Evolutionary conservation across 2,888 invertebrate genomes (phyloP), one percentile per base, ranked within the genome.

Genomic region (Crocallis elinguaria): DNA sequence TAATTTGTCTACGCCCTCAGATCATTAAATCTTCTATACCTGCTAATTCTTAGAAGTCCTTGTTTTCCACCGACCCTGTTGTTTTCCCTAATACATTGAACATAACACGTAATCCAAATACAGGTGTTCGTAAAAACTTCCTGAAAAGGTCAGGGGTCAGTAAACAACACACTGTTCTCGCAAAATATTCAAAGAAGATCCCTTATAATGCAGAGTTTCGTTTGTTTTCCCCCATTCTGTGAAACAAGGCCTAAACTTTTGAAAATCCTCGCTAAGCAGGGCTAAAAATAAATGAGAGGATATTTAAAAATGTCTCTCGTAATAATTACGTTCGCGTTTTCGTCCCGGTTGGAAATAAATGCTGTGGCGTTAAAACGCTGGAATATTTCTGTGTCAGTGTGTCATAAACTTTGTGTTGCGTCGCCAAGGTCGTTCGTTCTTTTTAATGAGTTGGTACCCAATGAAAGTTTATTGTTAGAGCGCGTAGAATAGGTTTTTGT

Each of bases 351-450:
- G 16, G 59, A 75, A 77, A 75, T 73, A 73, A 67, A 58, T 67
- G 51, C 52, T 52, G 48, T 27, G 17, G 21, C 16, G 17, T 9
- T 35, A 63, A 62, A 62, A 62, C 56, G 43, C 45, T 45, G 53
- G 58, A 68, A 64, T 60, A 64, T 67, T 73, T 73, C 60, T 41
- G 71, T 73, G 74, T 73, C 68, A 77, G 71, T 77, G 74, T 80
- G 78, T 74, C 75, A 71, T 66, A 67, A n/a, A 73, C 58, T 64
- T 61, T 63, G 41, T 55, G 49, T 33, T 29, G 43, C 27, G 51
- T 41, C 39, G 27, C 32, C 75, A 79, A 81, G 80, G 79, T 64
- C 73, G 58, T 4, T 11, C 17, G 30, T 44, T 32, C 41, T 50
- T 25, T 29, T 48, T 41, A 49, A 45, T 52, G 39, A 39, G 25